Base-by-base conservation (phyloP, 2,113 vertebrate genomes). In the Brachyhypopomus gauderio region DNA sequence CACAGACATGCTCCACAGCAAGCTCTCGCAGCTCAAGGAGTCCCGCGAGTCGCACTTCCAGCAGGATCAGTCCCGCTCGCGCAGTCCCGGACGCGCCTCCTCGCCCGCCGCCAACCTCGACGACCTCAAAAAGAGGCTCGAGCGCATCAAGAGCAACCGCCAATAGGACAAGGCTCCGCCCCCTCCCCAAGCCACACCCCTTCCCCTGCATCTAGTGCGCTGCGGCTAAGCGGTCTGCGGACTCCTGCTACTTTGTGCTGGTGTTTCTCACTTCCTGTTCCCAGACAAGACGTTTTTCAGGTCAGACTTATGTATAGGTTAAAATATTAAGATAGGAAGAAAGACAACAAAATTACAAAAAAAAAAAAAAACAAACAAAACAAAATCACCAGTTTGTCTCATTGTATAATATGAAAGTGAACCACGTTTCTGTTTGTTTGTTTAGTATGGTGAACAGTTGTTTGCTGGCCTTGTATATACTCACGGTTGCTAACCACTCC, bases 51-150 rank as follows among this genome's bases (percentile, higher is more conserved):
- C 77, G 4, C 94, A 96, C 85, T 95, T 95, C 90, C 97, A 97
- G 80, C 95, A 97, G 80, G 97, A 98, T 78, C 96, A 96, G 90
- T 93, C 94, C 64, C 94, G 95, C 88, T 92, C 95, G 0, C 93
- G 85, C 88, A 95, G 88, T 88, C 90, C 93, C 89, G 83, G 89
- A 62, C 93, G 95, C 59, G 92, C 95, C 1, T 90, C 94, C 84
- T 95, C 95, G 0, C 92, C 95, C 11, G 94, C 95, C 19, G 89
- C 96, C 82, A 98, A 99, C 90, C 96, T 99, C n/a, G 98, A 99
- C 74, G 98, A 99, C 95, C 95, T 99, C 92, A 99, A 98, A 95
- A 99, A 99, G 87, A 95, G 98, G 91, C 93, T 99, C 93, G 98
- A 99, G 92, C 94, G 95, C 91, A 99, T 99, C 91, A 99, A 99